phyloP scores from a whole-genome alignment of 2,888 invertebrate species.

The Lasioglossum malachurum region DNA sequence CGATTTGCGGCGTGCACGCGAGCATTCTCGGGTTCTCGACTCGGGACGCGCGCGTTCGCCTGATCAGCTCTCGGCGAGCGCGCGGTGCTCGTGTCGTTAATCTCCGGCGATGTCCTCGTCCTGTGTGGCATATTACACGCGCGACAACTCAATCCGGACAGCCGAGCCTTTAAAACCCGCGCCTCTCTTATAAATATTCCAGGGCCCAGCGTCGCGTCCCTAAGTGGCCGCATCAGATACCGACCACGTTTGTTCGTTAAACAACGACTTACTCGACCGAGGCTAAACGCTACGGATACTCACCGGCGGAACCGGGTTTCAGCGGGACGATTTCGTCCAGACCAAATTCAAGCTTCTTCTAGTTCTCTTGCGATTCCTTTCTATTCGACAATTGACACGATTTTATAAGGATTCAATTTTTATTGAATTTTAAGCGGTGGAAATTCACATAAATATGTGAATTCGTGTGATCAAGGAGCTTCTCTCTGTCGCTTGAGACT shows the following conservation, averaged over 20 bases:
- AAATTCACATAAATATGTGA: too few species aligned
- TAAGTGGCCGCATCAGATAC: slow-evolving; percentile 45
- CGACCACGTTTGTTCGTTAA: slow-evolving; percentile 35
- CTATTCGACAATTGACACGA: too few species aligned
- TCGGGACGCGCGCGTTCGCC: background rate
- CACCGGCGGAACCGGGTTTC: background rate
- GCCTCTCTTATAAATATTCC: slow-evolving; percentile 68
- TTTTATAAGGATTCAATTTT: too few species aligned
- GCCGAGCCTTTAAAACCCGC: slow-evolving; percentile 54
- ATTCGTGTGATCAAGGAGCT: too few species aligned
- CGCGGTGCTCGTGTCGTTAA: slow-evolving; percentile 36
- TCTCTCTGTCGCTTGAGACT: too few species aligned
- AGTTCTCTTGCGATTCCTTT: background rate
- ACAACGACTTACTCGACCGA: slow-evolving; percentile 6
- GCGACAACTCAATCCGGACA: slow-evolving; percentile 63
- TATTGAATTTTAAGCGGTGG: too few species aligned
- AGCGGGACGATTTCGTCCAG: background rate
- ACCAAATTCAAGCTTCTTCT: background rate
- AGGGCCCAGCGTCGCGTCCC: slow-evolving; percentile 16
- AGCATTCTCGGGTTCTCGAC: background rate
- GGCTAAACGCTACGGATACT: background rate
- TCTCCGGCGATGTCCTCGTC: slow-evolving; percentile 25
- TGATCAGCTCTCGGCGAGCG: background rate
- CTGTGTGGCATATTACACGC: slow-evolving; percentile 49
- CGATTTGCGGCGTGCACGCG: slow-evolving; percentile 2